These are phyloP conservation scores for Gadopsis marmoratus DNA, from an alignment of 2,797 vertebrate species.

Conservation along the genomic window DNA sequence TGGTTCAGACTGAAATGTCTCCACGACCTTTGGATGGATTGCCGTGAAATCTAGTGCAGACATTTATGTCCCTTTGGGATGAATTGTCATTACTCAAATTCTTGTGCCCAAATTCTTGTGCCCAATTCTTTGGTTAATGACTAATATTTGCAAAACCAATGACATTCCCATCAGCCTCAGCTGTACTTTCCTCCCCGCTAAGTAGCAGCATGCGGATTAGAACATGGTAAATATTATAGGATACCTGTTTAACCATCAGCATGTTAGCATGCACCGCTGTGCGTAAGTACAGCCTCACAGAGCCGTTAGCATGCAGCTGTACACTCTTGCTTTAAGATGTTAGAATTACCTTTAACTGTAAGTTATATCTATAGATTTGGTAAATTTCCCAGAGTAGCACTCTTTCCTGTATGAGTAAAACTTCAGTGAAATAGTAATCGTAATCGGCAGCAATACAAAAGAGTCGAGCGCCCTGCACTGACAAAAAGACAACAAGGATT, in stretches of 20 bases:
- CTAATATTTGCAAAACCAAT: too few species aligned
- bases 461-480: neutral
- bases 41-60: neutral
- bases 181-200: too few species aligned
- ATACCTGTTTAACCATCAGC: neutral
- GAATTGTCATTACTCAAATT: too few species aligned
- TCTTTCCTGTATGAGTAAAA: neutral
- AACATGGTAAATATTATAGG: neutral
- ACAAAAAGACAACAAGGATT: conserved; percentile 33
- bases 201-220: neutral
- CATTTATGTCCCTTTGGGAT: too few species aligned
- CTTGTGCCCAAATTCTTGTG: too few species aligned
- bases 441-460: neutral
- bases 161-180: too few species aligned
- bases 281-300: neutral
- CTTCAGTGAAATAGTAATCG: neutral
- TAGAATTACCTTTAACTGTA: neutral
- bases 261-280: neutral
- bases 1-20: too few species aligned
- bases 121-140: neutral
- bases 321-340: neutral
- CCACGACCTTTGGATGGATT: too few species aligned
- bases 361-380: neutral
- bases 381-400: neutral
- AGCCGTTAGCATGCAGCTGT: neutral